These are phyloP conservation scores for Drosophila melanosoma DNA, from an alignment of 2,888 invertebrate genomes.

Conservation along the genomic window DNA sequence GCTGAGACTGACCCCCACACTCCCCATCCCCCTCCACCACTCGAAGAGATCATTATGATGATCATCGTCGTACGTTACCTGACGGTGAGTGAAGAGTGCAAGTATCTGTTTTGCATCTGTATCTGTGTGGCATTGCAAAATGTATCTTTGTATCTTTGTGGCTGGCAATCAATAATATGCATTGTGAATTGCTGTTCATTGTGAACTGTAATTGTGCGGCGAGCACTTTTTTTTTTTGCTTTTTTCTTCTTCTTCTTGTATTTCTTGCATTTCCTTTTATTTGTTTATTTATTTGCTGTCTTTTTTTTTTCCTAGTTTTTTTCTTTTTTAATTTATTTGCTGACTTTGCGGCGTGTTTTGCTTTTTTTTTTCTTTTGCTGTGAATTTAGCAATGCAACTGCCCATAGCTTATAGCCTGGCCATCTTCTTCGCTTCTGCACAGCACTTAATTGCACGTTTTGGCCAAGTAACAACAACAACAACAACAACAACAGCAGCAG, in stretches of 20 bases:
- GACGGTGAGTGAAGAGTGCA: slow-evolving; percentile 12
- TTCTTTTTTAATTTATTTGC: slow-evolving; percentile 55
- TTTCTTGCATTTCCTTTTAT: slow-evolving; percentile 16
- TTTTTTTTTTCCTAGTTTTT: slow-evolving; percentile 37
- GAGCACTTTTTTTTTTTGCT: slow-evolving; percentile 9
- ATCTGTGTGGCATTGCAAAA: slow-evolving; percentile 30
- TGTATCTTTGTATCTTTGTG: slow-evolving; percentile 47
- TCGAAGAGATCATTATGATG: slow-evolving; percentile 17
- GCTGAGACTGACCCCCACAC: slow-evolving; percentile 8
- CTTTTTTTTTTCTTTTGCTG: slow-evolving; percentile 51
- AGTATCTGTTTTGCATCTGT: too few relatives aligned
- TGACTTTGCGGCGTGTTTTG: neutral
- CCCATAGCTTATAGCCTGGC: slow-evolving; percentile 50
- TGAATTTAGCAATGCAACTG: slow-evolving; percentile 65
- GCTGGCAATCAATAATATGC: slow-evolving; percentile 70
- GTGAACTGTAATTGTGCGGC: slow-evolving; percentile 57
- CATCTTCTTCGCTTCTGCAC: slow-evolving; percentile 57
- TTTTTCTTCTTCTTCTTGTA: slow-evolving; percentile 5
- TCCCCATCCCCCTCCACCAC: too few relatives aligned
- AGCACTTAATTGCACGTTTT: slow-evolving; percentile 73
- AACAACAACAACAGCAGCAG: slow-evolving; percentile 22
- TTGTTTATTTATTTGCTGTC: slow-evolving; percentile 25
- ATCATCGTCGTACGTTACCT: slow-evolving; percentile 8
- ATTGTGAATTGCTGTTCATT: slow-evolving; percentile 49
- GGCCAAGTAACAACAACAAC: slow-evolving; percentile 44